phyloP scores from a whole-genome alignment of 2,888 invertebrate genomes.

The Cryptus armator region DNA sequence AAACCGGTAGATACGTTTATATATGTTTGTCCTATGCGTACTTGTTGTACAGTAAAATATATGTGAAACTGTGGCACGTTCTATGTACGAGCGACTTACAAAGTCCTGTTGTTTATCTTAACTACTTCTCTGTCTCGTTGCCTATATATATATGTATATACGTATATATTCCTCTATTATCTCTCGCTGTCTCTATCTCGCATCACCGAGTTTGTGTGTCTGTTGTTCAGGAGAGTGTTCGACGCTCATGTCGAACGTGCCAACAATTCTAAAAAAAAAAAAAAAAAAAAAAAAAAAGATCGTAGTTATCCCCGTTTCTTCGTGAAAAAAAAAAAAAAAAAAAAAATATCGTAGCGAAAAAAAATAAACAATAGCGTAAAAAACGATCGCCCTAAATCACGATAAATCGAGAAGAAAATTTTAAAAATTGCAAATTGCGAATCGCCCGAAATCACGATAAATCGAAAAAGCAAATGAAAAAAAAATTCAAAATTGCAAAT shows the following conservation, averaged over 20 bases:
- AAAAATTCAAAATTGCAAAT: too few species aligned
- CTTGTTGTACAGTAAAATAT: constrained; percentile 22
- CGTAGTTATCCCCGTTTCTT: constrained; percentile 32
- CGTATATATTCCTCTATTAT: constrained; percentile 37
- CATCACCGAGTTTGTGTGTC: constrained; percentile 43
- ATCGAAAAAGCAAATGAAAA: background rate
- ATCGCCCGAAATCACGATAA: constrained; percentile 67
- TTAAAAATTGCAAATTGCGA: background rate
- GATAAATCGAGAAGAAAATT: constrained; percentile 11
- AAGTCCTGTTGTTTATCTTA: constrained; percentile 63
- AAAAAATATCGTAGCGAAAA: constrained; percentile 37
- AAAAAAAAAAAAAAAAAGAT: constrained; percentile 23
- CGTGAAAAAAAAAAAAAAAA: background rate
- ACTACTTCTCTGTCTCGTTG: constrained; percentile 36
- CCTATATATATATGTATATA: constrained; percentile 22
- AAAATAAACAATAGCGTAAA: constrained; percentile 28
- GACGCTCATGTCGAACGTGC: constrained; percentile 74
- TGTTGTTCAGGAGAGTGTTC: constrained; percentile 68
- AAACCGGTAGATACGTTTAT: constrained; percentile 6
- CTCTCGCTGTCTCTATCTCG: constrained; percentile 24
- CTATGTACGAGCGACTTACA: constrained; percentile 69
- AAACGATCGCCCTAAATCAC: constrained; percentile 68
- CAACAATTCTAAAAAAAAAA: constrained; percentile 48
- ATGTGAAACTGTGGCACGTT: constrained; percentile 69
- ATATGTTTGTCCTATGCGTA: constrained; percentile 34